Base-by-base conservation (phyloP, 2,113 vertebrate genomes). In the Phalacrocorax pelagicus region DNA sequence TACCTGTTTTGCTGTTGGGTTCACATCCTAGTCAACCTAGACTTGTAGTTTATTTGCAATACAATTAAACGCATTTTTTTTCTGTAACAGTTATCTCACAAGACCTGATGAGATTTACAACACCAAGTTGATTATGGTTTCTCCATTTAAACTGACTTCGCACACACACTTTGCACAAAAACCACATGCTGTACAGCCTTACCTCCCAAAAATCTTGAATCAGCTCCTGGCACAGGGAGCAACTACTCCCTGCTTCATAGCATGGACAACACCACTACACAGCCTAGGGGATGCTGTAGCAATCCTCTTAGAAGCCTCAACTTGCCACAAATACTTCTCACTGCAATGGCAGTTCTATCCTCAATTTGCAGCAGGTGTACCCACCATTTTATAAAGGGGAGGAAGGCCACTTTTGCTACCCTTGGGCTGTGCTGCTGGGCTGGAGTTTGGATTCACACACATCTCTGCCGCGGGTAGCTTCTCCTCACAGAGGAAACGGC, bases 291-390 rank as follows among this genome's bases (percentile, higher is more conserved):
- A 11, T 5, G 4, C 7, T 0, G 8, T 2, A 24, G 10, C 6
- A 1, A 6, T 5, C 24, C 21, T 15, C 7, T 17, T 0, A 0
- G 0, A 0, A 36, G 16, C 14, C 23, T 36, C 30, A 1, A 11
- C 1, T 7, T 2, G 23, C 38, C 38, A 5, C 47, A 21, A 44
- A 17, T 2, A 11, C 6, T 5, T 7, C 26, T 10, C 46, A 0
- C 15, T 7, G 30, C n/a, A 21, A 9, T 0, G 13, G 15, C 9
- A 0, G 4, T 1, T 8, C 34, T 27, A 3, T 6, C 9, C 55
- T 15, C 2, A 5, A 0, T 5, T 8, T 4, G 40, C 26, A 6
- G n/a, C 70, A 62, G 57, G 29, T 21, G 73, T 16, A 6, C 4
- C 42, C 4, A 0, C 51, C 6, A 19, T 1, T 6, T 9, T 32